Evolutionary conservation across 2,888 invertebrate species (phyloP).

Genomic region (Limnephilus rhombicus): DNA sequence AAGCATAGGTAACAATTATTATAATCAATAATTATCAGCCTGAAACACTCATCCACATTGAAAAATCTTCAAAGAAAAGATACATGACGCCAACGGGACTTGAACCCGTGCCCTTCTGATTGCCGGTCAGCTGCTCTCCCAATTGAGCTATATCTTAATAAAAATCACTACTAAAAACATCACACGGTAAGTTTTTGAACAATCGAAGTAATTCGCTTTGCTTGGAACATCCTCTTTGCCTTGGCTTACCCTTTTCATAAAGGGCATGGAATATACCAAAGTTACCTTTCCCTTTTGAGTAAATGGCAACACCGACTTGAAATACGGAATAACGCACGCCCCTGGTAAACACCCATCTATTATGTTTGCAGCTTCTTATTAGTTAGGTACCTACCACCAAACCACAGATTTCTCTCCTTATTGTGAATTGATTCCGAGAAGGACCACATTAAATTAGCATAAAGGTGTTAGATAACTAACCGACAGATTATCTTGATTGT

Average conservation of each 20-base stretch:
- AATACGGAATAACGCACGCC: not conserved
- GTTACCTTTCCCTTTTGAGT: not conserved
- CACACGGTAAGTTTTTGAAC: not conserved
- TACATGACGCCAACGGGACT: too few species aligned
- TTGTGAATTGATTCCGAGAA: not conserved
- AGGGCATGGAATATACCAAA: not conserved
- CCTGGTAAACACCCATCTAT: not conserved
- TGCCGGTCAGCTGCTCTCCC: too few species aligned
- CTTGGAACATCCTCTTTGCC: not conserved
- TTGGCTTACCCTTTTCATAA: not conserved
- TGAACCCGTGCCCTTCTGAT: too few species aligned
- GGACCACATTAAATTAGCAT: constrained; percentile 1
- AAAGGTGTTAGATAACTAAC: constrained; percentile 1
- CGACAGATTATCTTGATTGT: not conserved
- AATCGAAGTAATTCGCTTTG: not conserved
- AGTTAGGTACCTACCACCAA: not conserved
- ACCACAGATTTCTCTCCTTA: not conserved
- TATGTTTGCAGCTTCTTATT: not conserved
- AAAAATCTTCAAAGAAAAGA: too few species aligned
- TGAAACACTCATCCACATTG: too few species aligned
- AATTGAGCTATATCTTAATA: too few species aligned
- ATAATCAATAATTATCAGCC: too few species aligned
- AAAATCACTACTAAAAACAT: too few species aligned
- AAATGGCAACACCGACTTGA: not conserved
- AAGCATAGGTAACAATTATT: too few species aligned